Evolutionary conservation across 2,113 vertebrate genomes (phyloP), one percentile per base, ranked within the genome.

Genomic region (Labeo rohita): DNA sequence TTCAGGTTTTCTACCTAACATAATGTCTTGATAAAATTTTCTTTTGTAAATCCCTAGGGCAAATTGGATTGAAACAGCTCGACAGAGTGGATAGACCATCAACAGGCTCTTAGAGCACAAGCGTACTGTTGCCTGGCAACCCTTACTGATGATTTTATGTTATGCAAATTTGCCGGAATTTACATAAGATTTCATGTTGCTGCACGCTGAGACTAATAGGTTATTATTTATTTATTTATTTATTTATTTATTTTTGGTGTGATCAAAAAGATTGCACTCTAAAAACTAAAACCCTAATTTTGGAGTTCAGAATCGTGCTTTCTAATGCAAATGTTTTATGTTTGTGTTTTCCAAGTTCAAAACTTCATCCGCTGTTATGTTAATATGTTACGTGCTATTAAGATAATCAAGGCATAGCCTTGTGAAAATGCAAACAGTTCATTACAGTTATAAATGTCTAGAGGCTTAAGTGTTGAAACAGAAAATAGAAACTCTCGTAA

Each of bases 61-160:
- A 43, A 68, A 83, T 63, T 73, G 70, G 72, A 87, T 68, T 77
- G 86, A 80, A 72, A 74, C 12, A 83, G 78, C 65, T 79, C 50
- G n/a, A 87, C 52, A 85, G 83, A 88, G 80, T 87, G 16, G 50
- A 88, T 84, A 88, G 81, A 47, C 84, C 81, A 84, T 89, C 85
- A 89, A 87, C 85, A 72, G 80, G 85, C 85, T 88, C 65, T 72
- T 47, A 82, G 77, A 86, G 87, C 82, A 79, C 45, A 87, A 85
- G 89, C 65, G 75, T 84, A 88, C 78, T 83, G 89, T 90, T 90
- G 89, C 89, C 84, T 87, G 80, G 89, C 89, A 90, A 90, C 89
- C 36, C 83, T 75, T 85, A 78, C 72, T 80, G 83, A 75, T 80
- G 83, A 80, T 82, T 87, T 82, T 68, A 87, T 76, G 66, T 88